A percentile compares a stretch with the other conserved stretches of the same genome.
These are phyloP conservation scores for Coranthus polyacanthus DNA, from an alignment of 2,797 vertebrate genomes.

Conservation along the genomic window DNA sequence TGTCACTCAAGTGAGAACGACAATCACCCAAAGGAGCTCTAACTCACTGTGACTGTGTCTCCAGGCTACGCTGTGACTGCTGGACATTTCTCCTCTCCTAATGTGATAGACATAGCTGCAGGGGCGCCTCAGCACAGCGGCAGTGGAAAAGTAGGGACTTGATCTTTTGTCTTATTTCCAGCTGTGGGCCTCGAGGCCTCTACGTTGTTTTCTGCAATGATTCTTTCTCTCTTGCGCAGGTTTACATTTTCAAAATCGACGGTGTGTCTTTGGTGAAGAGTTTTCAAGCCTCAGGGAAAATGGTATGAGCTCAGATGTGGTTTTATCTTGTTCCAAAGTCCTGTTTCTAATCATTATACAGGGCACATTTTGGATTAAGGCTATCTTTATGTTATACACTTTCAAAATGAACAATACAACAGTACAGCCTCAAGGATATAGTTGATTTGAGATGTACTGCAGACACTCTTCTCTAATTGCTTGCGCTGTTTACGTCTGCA, in stretches of 20 bases:
- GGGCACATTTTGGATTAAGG: slow-evolving; percentile 10
- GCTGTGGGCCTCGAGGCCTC: slow-evolving; percentile 5
- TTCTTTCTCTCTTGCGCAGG: slow-evolving; percentile 80
- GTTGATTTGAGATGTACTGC: slow-evolving; percentile 24
- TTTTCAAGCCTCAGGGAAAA: slow-evolving; percentile 97
- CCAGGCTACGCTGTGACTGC: slow-evolving; percentile 96
- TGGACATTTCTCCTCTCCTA: slow-evolving; percentile 93
- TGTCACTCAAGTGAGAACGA: neutral
- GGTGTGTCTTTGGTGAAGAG: slow-evolving; percentile 91
- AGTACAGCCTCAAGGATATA: slow-evolving; percentile 19
- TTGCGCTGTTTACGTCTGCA: slow-evolving; percentile 62
- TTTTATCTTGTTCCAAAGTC: slow-evolving; percentile 13
- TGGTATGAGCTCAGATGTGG: slow-evolving; percentile 85
- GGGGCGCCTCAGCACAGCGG: slow-evolving; percentile 95
- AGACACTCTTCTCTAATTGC: slow-evolving; percentile 46
- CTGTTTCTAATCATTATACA: slow-evolving; percentile 30
- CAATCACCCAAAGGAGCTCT: slow-evolving; percentile 2
- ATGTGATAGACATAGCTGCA: slow-evolving; percentile 91
- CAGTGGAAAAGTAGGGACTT: slow-evolving; percentile 90
- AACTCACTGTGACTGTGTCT: slow-evolving; percentile 36
- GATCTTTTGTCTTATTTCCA: slow-evolving; percentile 24
- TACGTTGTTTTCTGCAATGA: slow-evolving; percentile 28
- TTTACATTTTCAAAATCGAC: slow-evolving; percentile 97
- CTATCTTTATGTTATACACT: neutral
- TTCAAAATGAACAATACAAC: slow-evolving; percentile 25